Evolutionary conservation across 2,113 vertebrate species (phyloP).

Genomic region (Daphoenositta chrysoptera): DNA sequence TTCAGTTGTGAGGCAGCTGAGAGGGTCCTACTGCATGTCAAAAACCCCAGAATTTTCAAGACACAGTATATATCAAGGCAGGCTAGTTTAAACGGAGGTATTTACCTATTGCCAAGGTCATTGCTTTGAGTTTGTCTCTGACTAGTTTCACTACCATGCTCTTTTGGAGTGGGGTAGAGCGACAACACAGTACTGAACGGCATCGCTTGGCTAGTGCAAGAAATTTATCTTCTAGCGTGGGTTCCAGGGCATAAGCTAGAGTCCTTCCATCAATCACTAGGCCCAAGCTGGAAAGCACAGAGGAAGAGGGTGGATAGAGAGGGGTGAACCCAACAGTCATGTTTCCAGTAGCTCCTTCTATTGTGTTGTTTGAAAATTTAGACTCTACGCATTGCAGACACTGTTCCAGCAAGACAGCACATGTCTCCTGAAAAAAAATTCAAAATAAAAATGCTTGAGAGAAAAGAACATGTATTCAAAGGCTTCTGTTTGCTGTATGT

Average conservation of each 20-base stretch:
- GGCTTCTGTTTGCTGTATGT: neutral
- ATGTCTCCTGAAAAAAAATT: slow-evolving; percentile 84
- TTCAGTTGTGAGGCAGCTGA: neutral
- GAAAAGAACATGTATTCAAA: neutral
- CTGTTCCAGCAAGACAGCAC: slow-evolving; percentile 86
- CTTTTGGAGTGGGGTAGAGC: slow-evolving; percentile 94
- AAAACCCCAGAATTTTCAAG: neutral
- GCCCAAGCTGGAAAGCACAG: slow-evolving; percentile 77
- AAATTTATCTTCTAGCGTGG: slow-evolving; percentile 88
- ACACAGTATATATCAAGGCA: neutral
- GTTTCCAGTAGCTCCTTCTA: slow-evolving; percentile 55
- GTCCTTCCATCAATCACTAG: slow-evolving; percentile 94
- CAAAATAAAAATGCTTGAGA: neutral
- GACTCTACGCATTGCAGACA: slow-evolving; percentile 85
- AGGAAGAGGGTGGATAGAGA: slow-evolving; percentile 53
- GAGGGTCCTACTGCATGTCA: neutral
- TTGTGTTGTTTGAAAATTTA: slow-evolving; percentile 73
- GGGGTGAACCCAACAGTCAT: slow-evolving; percentile 65
- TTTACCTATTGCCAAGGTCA: slow-evolving; percentile 95
- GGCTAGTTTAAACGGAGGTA: neutral
- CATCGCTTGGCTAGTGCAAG: slow-evolving; percentile 87
- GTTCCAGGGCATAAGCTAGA: slow-evolving; percentile 89
- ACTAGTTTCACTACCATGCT: slow-evolving; percentile 97
- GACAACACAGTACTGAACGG: slow-evolving; percentile 90
- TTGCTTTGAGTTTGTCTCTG: slow-evolving; percentile 93